Base-by-base conservation (phyloP, 2,797 vertebrate genomes). In the Enteromius viviparus region DNA sequence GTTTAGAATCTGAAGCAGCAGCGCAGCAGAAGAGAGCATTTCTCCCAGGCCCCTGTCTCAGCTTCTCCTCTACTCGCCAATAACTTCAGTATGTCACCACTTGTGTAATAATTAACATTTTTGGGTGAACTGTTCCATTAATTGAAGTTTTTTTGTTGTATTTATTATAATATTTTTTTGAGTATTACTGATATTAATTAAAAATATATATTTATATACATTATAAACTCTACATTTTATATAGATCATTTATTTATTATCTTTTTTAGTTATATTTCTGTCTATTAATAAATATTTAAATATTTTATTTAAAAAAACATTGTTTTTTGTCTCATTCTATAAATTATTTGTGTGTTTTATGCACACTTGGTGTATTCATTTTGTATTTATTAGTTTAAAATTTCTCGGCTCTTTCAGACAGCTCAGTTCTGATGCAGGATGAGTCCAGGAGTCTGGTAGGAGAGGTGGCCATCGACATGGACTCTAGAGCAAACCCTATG, bases 1-100 rank as follows among this genome's bases (percentile, higher is more conserved):
- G 6, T 60, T 75, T 87, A 98, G 97, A 98, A 98, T 89, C 94
- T 98, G 88, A 98, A 97, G 90, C 96, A 98, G 91, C 97, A 98
- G 91, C 95, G 95, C 79, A 97, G 93, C 89, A 95, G 97, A 83
- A 94, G 96, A 90, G 97, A 98, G 64, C 97, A 98, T 76, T 98
- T 98, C 89, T 98, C 97, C 70, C 96, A 94, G 82, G 90, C 96
- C 8, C 96, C 95, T 0, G 92, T 93, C 62, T 90, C 96, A 0
- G 83, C 95, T 75, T 94, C 96, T 79, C 94, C 96, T 23, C 90
- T 96, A 1, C 94, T 96, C 53, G 91, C 96, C 80, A 96, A 95
- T 90, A 97, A 96, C 89, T 93, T 97, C 87, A 96, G 97, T 98
- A 94, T 94, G 96, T 92, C 64, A 15, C 42, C 42, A 45, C 42